Evolutionary conservation across 2,888 invertebrate species (phyloP).

Genomic region (Ernsta delagoae): DNA sequence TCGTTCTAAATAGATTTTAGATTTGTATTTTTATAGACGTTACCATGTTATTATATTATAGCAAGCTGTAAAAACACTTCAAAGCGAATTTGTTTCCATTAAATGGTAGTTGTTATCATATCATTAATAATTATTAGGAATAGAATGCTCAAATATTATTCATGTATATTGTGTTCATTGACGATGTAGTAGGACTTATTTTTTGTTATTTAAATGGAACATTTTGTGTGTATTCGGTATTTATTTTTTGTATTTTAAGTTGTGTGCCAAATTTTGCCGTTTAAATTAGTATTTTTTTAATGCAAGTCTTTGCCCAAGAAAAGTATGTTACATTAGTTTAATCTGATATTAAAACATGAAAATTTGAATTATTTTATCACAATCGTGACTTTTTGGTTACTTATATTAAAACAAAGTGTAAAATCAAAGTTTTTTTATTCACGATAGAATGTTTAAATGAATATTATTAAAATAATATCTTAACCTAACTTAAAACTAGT

Average conservation of each 20-base stretch:
- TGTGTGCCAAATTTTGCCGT: not conserved
- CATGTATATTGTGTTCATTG: conserved; percentile 13
- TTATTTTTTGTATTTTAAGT: not conserved
- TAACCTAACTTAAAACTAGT: conserved; percentile 63
- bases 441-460: conserved; percentile 71
- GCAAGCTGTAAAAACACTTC: conserved; percentile 12
- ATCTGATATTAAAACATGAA: too few species aligned
- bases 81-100: conserved; percentile 16
- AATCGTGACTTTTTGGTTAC: not conserved
- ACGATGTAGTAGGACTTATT: not conserved
- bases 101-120: not conserved
- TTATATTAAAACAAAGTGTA: conserved; percentile 17
- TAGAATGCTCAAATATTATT: conserved; percentile 19
- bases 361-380: too few species aligned
- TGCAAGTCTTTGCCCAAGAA: too few species aligned
- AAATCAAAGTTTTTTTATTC: conserved; percentile 62
- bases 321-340: too few species aligned
- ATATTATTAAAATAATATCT: conserved; percentile 69
- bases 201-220: not conserved
- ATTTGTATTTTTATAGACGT: conserved; percentile 11
- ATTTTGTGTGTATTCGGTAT: not conserved
- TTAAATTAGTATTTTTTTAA: too few species aligned
- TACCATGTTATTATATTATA: not conserved
- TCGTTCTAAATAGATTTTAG: conserved; percentile 9
- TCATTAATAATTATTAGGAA: not conserved